Base-by-base conservation (phyloP, 2,797 vertebrate genomes). In the Poeciliopsis gracilis region DNA sequence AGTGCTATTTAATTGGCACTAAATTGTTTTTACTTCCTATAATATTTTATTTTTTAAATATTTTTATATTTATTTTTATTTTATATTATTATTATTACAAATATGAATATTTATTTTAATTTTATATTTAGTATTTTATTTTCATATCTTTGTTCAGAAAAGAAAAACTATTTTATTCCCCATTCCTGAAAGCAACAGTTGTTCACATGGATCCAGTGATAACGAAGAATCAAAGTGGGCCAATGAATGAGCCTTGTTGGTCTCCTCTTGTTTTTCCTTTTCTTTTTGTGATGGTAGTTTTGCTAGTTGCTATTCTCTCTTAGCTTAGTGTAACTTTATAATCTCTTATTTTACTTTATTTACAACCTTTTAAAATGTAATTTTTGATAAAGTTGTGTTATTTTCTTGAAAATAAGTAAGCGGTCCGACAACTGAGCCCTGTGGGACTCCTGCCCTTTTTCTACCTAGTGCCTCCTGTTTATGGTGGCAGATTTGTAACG, bases 171-270 rank as follows among this genome's bases (percentile, higher is more conserved):
- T 33, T 20, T 63, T 63, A 36, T 36, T 36, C 0, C 18, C 0
- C 7, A 20, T 36, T 36, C 15, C 7, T 10, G 38, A 66, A 66
- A 11, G 33, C 18, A 20, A 11, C 61, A 18, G 10, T 38, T 23
- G 36, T 38, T 23, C 36, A 38, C 10, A 23, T 67, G 63, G 9
- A 20, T 67, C 33, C 4, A 38, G 9, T 9, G 18, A 66, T 7
- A 33, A 61, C 30, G 33, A 47, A 0, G 25, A 84, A 55, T 67
- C 0, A 5, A 3, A 67, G 73, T 73, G 77, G 78, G 51, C 67
- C 81, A 18, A 53, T 41, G 67, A 33, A 41, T 18, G 12, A 66
- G 71, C 79, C 82, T 38, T 79, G 84, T 72, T 61, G 80, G 33
- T 81, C 79, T 36, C 82, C 78, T 23, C 7, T 2, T 47, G 23